Percentiles rank a stretch among this genome's conserved stretches.
These are phyloP conservation scores for Columba livia DNA, from an alignment of 2,113 vertebrate species.

Conservation along the genomic window DNA sequence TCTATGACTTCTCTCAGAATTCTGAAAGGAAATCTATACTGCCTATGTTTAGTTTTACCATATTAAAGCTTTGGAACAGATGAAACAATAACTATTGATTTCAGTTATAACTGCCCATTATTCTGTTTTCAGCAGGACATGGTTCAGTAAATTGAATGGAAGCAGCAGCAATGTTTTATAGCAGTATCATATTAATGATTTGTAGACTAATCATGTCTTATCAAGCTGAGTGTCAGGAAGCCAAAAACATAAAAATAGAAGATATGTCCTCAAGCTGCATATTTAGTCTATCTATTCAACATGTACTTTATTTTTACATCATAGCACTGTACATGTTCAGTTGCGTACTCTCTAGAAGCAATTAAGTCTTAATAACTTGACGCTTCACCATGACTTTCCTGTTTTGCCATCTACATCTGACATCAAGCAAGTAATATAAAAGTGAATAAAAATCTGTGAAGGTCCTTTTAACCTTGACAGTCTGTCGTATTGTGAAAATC, in stretches of 20 bases:
- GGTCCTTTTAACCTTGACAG: slow-evolving; percentile 36
- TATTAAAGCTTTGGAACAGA: neutral
- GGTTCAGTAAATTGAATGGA: neutral
- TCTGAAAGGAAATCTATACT: neutral
- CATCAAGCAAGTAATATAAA: neutral
- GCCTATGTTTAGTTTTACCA: neutral
- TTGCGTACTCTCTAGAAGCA: neutral
- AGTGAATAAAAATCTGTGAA: slow-evolving; percentile 19
- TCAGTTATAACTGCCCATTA: neutral
- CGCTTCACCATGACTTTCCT: neutral
- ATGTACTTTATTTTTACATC: neutral
- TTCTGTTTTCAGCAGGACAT: neutral
- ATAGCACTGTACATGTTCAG: neutral
- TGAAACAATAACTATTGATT: neutral
- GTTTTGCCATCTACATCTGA: neutral
- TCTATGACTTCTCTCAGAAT: neutral
- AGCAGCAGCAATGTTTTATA: neutral
- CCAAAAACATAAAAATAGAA: neutral
- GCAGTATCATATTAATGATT: neutral
- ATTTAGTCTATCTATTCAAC: neutral
- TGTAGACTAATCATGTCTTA: neutral
- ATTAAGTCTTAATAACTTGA: slow-evolving; percentile 30
- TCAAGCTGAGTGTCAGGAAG: neutral
- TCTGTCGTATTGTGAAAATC: neutral
- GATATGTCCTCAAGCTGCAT: neutral